Percentiles rank a stretch among this genome's conserved stretches.
phyloP scores from a whole-genome alignment of 2,797 vertebrate genomes.

The Tamandua tetradactyla region DNA sequence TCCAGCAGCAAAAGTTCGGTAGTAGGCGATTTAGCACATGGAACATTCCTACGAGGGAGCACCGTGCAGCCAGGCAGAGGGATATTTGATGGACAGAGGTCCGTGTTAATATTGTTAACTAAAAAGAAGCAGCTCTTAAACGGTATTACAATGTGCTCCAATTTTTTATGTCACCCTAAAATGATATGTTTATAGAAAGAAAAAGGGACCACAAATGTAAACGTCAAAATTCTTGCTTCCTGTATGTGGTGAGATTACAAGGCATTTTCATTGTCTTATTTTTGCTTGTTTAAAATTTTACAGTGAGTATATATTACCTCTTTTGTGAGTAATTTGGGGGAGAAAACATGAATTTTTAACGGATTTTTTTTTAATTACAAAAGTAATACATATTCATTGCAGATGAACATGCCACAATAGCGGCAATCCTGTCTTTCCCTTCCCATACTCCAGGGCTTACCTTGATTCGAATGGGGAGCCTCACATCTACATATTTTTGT shows the following conservation, averaged over 20 bases:
- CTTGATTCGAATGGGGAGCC: not conserved
- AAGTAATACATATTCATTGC: not conserved
- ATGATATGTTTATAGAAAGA: not conserved
- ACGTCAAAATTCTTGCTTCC: not conserved
- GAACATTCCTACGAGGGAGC: not conserved
- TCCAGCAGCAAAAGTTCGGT: not conserved
- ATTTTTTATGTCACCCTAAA: slow-evolving; percentile 1
- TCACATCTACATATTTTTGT: not conserved
- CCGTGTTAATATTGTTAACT: not conserved
- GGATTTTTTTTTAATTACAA: not conserved
- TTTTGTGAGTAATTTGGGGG: not conserved
- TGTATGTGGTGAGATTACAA: not conserved
- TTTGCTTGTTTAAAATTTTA: slow-evolving; percentile 36
- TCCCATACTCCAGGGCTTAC: not conserved
- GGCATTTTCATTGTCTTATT: slow-evolving; percentile 17
- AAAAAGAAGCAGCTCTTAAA: not conserved
- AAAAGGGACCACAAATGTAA: slow-evolving; percentile 8
- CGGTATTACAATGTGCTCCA: not conserved
- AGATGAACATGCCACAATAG: not conserved
- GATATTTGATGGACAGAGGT: not conserved
- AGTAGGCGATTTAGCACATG: not conserved
- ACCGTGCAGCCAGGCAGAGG: not conserved
- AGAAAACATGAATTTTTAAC: too few relatives aligned
- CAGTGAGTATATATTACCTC: not conserved
- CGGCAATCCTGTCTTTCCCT: not conserved